Conservation (phyloP, 2,888 invertebrate species). For the Apamea sordens region DNA sequence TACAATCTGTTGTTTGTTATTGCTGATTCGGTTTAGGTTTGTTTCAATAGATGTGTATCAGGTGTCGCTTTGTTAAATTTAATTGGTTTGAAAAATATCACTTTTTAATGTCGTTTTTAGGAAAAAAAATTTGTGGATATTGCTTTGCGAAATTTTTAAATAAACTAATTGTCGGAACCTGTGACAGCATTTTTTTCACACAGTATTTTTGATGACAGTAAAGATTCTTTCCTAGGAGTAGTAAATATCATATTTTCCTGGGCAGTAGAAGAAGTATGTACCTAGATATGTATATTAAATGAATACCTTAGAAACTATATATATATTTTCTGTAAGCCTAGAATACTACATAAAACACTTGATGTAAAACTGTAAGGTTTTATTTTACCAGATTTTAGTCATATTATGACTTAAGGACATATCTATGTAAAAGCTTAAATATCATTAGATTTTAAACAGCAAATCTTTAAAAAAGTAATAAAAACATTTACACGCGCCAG, state of each 20-base stretch:
- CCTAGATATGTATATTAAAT: not conserved
- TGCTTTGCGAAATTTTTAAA: not conserved
- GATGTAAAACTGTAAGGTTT: not conserved
- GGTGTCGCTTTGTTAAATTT: not conserved
- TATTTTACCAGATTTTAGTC: not conserved
- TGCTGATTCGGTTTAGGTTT: slow-evolving; percentile 13
- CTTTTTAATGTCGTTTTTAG: not conserved
- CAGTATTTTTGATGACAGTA: not conserved
- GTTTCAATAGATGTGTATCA: slow-evolving; percentile 7
- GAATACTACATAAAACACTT: too few relatives aligned
- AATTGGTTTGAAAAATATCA: not conserved
- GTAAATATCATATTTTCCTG: not conserved
- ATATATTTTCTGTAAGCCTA: not conserved
- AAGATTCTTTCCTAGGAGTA: not conserved
- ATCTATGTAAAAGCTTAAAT: not conserved
- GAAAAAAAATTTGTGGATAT: too few relatives aligned
- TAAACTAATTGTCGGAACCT: not conserved
- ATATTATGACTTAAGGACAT: not conserved
- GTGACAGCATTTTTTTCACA: not conserved
- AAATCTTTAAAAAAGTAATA: slow-evolving; percentile 14
- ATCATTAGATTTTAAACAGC: not conserved
- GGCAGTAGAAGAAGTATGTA: not conserved
- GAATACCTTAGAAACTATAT: not conserved
- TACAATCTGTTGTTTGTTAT: slow-evolving; percentile 29
- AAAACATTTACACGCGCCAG: slow-evolving; percentile 9